Base-by-base conservation (phyloP, 2,797 vertebrate genomes). In the Lacerta agilis region DNA sequence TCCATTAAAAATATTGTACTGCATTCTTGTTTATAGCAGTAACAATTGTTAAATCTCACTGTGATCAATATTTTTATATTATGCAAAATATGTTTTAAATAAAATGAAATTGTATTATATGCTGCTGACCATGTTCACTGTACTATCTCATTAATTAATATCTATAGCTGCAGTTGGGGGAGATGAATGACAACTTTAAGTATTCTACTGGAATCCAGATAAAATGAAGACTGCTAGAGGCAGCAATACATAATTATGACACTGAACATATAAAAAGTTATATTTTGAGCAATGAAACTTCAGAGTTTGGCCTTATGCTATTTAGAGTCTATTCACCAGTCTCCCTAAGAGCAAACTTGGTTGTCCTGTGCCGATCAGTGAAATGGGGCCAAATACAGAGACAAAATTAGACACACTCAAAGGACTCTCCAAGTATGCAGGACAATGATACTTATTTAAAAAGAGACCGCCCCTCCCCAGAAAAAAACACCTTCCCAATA, bases 11-110 rank as follows among this genome's bases (percentile, higher is more conserved):
- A 97, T 98, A 97, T 97, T 93, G 97, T 98, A 97, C 97, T 97
- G 96, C 96, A 96, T 98, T 96, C 96, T 95, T 98, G 97, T 98
- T 97, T 97, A 97, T 98, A 98, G 97, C 96, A 97, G 97, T 98
- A 98, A 97, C 96, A 97, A 97, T 97, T 97, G 98, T 97, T 98
- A 98, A 98, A 98, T 97, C 97, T 98, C 98, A 98, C 98, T 98
- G 98, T 99, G 98, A 98, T 98, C 97, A 97, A 96, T 98, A 98
- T 99, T 98, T 99, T 99, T 99, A 97, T 99, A 98, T 98, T 96
- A 97, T 98, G 96, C 97, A 97, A 98, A 98, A 95, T 98, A 97
- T 97, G 97, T 97, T 98, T 98, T 97, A 98, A 98, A 98, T 98
- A 97, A 98, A 99, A 98, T 97, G 96, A 97, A 96, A 97, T 97